Evolutionary conservation across 2,113 vertebrate genomes (phyloP).

Genomic region (Gallinago media): DNA sequence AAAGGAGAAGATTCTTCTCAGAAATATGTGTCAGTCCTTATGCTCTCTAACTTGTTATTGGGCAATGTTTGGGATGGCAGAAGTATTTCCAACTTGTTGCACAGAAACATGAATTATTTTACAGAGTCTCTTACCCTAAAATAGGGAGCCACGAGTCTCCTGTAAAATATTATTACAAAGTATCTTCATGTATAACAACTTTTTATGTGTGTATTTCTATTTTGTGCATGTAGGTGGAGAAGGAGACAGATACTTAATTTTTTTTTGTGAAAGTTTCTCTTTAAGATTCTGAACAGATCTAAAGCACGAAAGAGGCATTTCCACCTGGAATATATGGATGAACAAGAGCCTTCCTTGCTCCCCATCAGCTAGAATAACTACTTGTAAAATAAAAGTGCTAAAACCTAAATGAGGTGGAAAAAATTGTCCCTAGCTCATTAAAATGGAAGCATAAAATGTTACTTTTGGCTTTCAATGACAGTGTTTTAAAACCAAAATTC

Average conservation of each 20-base stretch:
- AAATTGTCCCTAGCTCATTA: neutral
- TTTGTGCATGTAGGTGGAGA: neutral
- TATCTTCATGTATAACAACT: neutral
- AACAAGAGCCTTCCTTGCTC: neutral
- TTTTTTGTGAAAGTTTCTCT: neutral
- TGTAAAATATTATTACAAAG: neutral
- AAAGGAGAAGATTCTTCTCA: neutral
- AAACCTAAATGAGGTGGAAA: constrained; percentile 7
- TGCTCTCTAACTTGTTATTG: neutral
- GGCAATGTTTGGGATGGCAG: neutral
- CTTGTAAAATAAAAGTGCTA: neutral
- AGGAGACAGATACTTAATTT: neutral
- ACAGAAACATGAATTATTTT: neutral
- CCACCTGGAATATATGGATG: neutral
- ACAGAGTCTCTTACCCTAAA: neutral
- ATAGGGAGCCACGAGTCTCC: neutral
- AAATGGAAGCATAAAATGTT: neutral
- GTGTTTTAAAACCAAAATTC: neutral
- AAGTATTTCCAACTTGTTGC: neutral
- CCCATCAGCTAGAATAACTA: constrained; percentile 4
- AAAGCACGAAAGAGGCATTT: neutral
- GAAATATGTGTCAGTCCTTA: neutral
- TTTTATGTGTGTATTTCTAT: neutral
- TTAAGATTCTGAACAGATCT: neutral
- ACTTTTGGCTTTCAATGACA: neutral